A percentile compares a stretch with the other conserved stretches of the same genome.
Evolutionary conservation across 2,797 vertebrate genomes (phyloP).

Genomic region (Semaprochilodus insignis): DNA sequence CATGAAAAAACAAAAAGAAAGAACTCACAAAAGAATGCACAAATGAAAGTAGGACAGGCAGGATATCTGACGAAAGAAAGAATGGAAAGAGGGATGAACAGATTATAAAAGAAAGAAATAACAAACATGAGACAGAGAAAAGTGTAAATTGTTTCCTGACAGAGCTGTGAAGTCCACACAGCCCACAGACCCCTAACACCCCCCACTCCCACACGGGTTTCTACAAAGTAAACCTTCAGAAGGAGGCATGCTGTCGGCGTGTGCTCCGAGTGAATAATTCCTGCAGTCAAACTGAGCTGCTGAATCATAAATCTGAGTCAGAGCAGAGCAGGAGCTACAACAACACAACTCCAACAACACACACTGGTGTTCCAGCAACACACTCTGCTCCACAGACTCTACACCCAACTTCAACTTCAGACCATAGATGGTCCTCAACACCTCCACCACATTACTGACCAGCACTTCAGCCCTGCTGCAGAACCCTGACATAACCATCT

Average conservation of each 20-base stretch:
- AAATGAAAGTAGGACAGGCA: too few species aligned
- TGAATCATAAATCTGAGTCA: not conserved
- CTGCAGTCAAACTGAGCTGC: not conserved
- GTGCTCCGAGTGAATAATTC: constrained; percentile 2
- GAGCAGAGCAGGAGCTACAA: not conserved
- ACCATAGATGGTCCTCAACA: not conserved
- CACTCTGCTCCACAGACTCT: not conserved
- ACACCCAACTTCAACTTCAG: not conserved
- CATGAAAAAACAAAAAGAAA: too few species aligned
- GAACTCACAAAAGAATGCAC: too few species aligned
- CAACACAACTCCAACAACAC: constrained; percentile 4
- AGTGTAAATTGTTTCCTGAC: not conserved
- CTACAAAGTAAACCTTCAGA: not conserved
- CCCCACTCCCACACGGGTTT: not conserved
- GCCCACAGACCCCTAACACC: not conserved
- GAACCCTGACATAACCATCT: too few species aligned
- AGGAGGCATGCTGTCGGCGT: not conserved
- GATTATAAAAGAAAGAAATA: not conserved
- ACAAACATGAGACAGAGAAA: not conserved
- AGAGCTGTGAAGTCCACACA: not conserved
- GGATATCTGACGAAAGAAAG: too few species aligned
- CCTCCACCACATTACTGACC: too few species aligned
- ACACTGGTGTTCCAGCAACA: not conserved
- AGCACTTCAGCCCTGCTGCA: too few species aligned
- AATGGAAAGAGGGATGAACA: not conserved